phyloP scores from a whole-genome alignment of 2,113 vertebrate genomes.

The Charadrius vociferus region DNA sequence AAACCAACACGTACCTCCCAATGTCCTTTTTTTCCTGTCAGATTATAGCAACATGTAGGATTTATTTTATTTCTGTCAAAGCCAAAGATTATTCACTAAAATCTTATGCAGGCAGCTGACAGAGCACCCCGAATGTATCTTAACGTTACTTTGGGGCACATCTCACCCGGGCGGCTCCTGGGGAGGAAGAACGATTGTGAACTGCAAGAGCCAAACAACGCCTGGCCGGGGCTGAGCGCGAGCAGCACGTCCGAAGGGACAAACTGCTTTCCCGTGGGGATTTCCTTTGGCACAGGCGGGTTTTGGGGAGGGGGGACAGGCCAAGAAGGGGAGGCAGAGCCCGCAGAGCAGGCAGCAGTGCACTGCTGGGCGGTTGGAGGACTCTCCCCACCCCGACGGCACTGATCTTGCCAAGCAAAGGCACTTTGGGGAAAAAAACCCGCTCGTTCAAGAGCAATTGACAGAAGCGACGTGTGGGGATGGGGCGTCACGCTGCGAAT shows the following conservation, averaged over 20 bases:
- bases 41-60: not conserved
- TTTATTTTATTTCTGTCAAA: slow-evolving; percentile 18
- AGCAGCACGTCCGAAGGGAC: not conserved
- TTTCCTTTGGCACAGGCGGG: not conserved
- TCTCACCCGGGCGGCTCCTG: not conserved
- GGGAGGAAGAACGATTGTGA: not conserved
- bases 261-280: not conserved
- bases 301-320: not conserved
- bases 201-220: not conserved
- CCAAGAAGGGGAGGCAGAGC: not conserved
- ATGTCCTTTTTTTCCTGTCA: not conserved
- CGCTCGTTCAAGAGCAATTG: accelerated
- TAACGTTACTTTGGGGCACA: accelerated
- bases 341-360: no score
- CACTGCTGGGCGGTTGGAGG: no score
- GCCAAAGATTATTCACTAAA: slow-evolving; percentile 13
- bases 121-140: accelerated
- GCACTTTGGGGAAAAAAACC: not conserved
- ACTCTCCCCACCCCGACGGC: no score
- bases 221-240: not conserved
- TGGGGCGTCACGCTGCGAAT: no score
- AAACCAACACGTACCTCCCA: not conserved
- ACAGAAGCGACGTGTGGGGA: not conserved
- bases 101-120: not conserved
- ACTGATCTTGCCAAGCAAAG: not conserved